These are phyloP conservation scores for Chrysodeixis includens DNA, from an alignment of 2,888 invertebrate genomes.

Conservation along the genomic window DNA sequence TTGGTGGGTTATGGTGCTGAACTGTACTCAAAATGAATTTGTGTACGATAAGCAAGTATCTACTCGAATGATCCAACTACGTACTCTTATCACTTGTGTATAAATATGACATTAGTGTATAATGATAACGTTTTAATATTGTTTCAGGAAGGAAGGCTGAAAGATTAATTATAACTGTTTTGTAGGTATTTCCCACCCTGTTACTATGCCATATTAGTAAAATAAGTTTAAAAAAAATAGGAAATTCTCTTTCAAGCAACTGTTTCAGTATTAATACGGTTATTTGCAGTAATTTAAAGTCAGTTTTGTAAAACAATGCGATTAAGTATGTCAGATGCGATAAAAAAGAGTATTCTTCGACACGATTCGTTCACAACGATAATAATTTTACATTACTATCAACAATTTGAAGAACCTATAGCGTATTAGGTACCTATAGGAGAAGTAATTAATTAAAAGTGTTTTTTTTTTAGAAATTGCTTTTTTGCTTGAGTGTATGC, in stretches of 20 bases:
- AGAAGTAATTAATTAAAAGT: neutral
- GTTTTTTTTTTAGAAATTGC: neutral
- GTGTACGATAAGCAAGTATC: conserved; percentile 23
- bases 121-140: conserved; percentile 29
- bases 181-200: neutral
- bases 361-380: neutral
- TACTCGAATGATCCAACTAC: conserved; percentile 22
- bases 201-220: neutral
- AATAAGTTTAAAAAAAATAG: no score
- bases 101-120: conserved; percentile 24
- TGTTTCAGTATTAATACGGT: neutral
- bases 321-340: neutral
- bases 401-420: no score
- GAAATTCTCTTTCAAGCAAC: neutral
- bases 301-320: neutral
- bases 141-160: conserved; percentile 29
- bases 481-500: neutral
- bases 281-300: neutral
- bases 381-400: conserved; percentile 4
- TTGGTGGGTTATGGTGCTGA: conserved; percentile 20
- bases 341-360: neutral
- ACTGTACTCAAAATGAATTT: conserved; percentile 21
- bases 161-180: neutral
- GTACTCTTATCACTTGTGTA: conserved; percentile 25
- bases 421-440: neutral